Evolutionary conservation across 2,113 vertebrate genomes (phyloP), one percentile per base, ranked within the genome.

Genomic region (Lagopus muta): DNA sequence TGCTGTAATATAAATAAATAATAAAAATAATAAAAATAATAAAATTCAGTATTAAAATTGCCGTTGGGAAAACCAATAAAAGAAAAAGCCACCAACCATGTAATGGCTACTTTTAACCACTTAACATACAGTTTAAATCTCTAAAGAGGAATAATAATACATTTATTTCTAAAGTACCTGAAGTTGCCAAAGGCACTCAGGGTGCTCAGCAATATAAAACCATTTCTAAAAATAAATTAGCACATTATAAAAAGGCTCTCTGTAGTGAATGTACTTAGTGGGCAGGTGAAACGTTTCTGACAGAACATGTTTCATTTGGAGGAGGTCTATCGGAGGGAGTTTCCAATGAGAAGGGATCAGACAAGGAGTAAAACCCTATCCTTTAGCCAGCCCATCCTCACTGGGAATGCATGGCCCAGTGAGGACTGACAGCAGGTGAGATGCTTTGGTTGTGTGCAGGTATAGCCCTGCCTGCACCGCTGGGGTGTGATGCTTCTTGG

Each of bases 111-210:
- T 96, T 96, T 94, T 96, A 96, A 94, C 94, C 94, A 97, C 94
- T 96, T 95, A 96, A 96, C 87, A 89, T 92, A 92, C 82, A 96
- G 96, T 97, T 97, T 92, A 96, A 96, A 95, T 96, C 93, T 96
- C 96, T 92, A 86, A 97, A 97, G 95, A 95, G 85, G 95, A 89
- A 94, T 96, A 96, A 97, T 96, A 96, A 95, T 95, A 94, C 96
- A 92, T 94, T 95, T 95, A 96, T 97, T 97, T 96, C 96, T 92
- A 72, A 96, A 94, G 93, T 95, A 96, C 93, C 93, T 93, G 95
- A 91, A 95, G 87, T 95, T 97, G 95, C 95, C 96, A 95, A 94
- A 96, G 95, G 94, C 95, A 97, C 93, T 96, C 94, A 93, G 95
- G 91, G 96, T 94, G 82, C 95, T 93, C 85, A 80, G 91, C 57